Evolutionary conservation across 1,140 invertebrate genomes (phyloP).

Genomic region (Bombus huntii): DNA sequence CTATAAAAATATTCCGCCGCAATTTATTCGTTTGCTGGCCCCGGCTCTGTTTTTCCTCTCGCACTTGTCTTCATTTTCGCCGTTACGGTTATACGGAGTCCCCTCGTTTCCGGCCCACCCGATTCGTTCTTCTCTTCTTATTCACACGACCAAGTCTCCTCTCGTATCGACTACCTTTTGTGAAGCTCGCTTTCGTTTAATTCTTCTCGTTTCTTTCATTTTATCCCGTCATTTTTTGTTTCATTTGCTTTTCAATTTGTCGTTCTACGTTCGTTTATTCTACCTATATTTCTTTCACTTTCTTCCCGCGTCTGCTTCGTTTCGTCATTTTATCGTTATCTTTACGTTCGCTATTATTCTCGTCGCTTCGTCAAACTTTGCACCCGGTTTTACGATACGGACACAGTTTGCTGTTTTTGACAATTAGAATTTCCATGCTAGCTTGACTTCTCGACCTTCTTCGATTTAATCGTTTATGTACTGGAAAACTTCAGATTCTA

Average conservation of each 20-base stretch:
- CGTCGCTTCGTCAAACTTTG: neutral
- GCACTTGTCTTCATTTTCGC: neutral
- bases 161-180: neutral
- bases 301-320: too few species aligned
- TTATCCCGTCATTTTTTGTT: neutral
- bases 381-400: neutral
- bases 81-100: too few species aligned
- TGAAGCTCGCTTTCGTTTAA: neutral
- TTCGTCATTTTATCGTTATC: too few species aligned
- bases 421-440: conserved; percentile 9
- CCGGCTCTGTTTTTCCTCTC: neutral
- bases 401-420: neutral
- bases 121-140: neutral
- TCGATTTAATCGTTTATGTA: neutral
- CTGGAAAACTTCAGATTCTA: conserved; percentile 23
- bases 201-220: neutral
- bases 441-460: neutral
- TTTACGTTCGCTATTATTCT: neutral
- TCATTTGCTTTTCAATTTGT: neutral
- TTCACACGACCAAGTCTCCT: neutral
- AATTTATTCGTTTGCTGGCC: neutral
- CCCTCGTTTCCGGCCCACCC: too few species aligned
- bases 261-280: too few species aligned
- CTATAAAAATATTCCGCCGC: neutral
- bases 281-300: too few species aligned